A percentile compares a stretch with the other conserved stretches of the same genome.
These are phyloP conservation scores for Drosophila nr. perissopoda DNA, from an alignment of 2,888 invertebrate genomes.

Conservation along the genomic window DNA sequence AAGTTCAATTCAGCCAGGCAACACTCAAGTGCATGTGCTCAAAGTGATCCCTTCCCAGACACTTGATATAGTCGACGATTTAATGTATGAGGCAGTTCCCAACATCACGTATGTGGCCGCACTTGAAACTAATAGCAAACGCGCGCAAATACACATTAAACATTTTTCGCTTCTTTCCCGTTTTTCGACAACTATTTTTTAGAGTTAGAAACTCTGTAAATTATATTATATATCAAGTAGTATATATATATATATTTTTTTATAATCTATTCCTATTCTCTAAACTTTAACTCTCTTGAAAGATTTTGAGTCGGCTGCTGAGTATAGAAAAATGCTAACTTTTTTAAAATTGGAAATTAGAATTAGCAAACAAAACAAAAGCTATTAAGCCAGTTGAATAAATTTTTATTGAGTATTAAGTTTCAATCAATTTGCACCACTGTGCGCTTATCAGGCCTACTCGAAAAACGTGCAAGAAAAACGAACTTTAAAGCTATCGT, in stretches of 20 bases:
- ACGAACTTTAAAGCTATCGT: slow-evolving; percentile 46
- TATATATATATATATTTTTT: not conserved
- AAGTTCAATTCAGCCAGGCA: slow-evolving; percentile 17
- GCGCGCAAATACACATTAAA: slow-evolving; percentile 5
- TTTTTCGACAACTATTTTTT: not conserved
- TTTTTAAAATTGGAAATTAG: not conserved
- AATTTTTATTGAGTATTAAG: not conserved
- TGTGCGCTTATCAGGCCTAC: slow-evolving; percentile 33
- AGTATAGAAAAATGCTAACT: not conserved
- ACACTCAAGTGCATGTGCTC: slow-evolving; percentile 7
- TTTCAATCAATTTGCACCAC: slow-evolving; percentile 28
- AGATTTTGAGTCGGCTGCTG: not conserved
- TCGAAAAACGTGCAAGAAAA: slow-evolving; percentile 28
- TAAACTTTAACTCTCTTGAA: not conserved
- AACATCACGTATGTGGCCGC: not conserved
- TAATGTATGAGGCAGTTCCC: slow-evolving; percentile 2
- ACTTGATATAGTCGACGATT: slow-evolving; percentile 7
- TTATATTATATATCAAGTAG: not conserved
- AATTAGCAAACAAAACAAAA: not conserved
- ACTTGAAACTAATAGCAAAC: slow-evolving; percentile 16
- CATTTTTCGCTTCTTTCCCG: not conserved
- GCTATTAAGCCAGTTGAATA: not conserved
- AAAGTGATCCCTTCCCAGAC: slow-evolving; percentile 4
- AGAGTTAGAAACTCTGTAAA: not conserved
- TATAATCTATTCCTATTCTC: not conserved